Conservation (phyloP, 2,888 invertebrate species). For the Melanotus villosus region DNA sequence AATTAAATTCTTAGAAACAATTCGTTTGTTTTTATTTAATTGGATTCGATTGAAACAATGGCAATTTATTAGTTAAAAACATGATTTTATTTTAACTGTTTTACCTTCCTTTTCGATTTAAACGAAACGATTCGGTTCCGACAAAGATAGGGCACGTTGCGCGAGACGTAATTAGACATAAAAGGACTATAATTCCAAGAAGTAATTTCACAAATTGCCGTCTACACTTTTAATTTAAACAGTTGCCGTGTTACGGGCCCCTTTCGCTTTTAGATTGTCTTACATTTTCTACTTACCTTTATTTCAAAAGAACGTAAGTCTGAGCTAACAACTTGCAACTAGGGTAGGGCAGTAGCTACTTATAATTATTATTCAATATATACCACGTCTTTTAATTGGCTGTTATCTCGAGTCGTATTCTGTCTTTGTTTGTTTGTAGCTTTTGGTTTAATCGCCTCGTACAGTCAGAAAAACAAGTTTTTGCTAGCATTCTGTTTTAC, state of each 20-base stretch:
- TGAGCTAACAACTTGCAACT: conserved; percentile 29
- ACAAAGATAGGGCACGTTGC: conserved; percentile 40
- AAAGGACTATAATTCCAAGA: conserved; percentile 63
- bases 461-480: conserved; percentile 47
- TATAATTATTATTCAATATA: conserved; percentile 69
- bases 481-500: conserved; percentile 30
- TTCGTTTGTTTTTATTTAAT: conserved; percentile 50
- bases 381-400: conserved; percentile 70
- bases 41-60: conserved; percentile 39
- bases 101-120: conserved; percentile 30
- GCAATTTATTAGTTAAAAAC: conserved; percentile 45
- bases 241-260: conserved; percentile 7
- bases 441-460: conserved; percentile 37
- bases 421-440: conserved; percentile 48
- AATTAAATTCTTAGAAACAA: conserved; percentile 63
- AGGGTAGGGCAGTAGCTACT: conserved; percentile 63
- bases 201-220: conserved; percentile 69
- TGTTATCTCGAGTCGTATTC: conserved; percentile 62
- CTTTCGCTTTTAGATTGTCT: conserved; percentile 1
- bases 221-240: conserved; percentile 65
- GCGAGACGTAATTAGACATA: conserved; percentile 49
- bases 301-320: conserved; percentile 48
- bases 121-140: conserved; percentile 10
- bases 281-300: conserved; percentile 32
- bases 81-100: conserved; percentile 39